phyloP scores from a whole-genome alignment of 2,888 invertebrate genomes.

The Drosophila emarginata region DNA sequence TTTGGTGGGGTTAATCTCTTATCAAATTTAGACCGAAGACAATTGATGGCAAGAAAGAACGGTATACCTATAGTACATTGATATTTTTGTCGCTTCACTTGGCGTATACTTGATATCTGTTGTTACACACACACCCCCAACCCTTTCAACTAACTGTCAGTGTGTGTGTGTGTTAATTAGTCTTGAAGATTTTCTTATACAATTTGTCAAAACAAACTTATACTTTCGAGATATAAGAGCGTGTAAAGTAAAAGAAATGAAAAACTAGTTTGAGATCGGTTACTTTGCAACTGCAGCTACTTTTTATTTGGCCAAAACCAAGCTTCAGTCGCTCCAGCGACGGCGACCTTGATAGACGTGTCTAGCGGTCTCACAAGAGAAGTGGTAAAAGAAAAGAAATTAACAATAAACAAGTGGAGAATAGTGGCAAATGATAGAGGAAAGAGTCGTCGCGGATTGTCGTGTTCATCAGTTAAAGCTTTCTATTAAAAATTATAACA shows the following conservation, averaged over 20 bases:
- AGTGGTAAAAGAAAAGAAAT: neutral
- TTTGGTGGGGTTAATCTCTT: constrained; percentile 32
- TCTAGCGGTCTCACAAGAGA: constrained; percentile 62
- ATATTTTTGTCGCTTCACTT: neutral
- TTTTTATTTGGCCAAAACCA: constrained; percentile 38
- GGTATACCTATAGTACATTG: constrained; percentile 21
- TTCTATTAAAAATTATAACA: constrained; percentile 33
- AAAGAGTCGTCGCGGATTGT: constrained; percentile 31
- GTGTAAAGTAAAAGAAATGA: constrained; percentile 44
- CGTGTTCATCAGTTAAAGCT: constrained; percentile 46
- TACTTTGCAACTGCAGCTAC: neutral
- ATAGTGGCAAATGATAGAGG: neutral
- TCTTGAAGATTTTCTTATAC: constrained; percentile 56
- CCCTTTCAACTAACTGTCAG: neutral
- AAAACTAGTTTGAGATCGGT: constrained; percentile 64
- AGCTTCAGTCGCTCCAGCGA: constrained; percentile 79
- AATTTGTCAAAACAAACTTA: constrained; percentile 77
- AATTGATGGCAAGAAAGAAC: neutral
- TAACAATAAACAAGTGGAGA: constrained; percentile 22
- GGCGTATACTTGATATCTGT: constrained; percentile 29
- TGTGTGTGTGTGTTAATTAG: constrained; percentile 55
- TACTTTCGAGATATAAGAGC: constrained; percentile 74
- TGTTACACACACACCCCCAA: neutral
- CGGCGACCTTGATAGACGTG: constrained; percentile 83
- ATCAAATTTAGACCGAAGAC: constrained; percentile 62